Conservation (phyloP, 64 coral and sea anemone genomes). For the Acropora tenuis region DNA sequence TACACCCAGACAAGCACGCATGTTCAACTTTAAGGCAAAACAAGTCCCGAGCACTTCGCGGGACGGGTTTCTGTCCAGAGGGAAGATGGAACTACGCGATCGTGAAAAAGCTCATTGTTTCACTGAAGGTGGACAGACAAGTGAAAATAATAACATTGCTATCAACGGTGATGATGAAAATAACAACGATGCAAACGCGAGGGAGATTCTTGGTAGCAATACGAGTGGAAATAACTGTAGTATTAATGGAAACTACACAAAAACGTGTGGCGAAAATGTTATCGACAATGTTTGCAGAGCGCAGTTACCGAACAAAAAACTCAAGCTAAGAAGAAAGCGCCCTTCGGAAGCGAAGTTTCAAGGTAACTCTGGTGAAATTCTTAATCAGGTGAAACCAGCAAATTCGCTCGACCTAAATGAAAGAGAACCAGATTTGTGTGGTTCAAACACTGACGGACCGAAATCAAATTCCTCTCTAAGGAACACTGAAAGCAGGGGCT, state of each 20-base stretch:
- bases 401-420: background rate
- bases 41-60: background rate
- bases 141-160: background rate
- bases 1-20: background rate
- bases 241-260: background rate
- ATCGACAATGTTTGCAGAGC: slow-evolving; percentile 7
- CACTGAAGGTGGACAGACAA: background rate
- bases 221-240: background rate
- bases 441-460: background rate
- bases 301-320: slow-evolving; percentile 21
- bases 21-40: too few species aligned
- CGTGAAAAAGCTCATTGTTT: background rate
- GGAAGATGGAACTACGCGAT: background rate
- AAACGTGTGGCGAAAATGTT: background rate
- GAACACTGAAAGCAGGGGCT: background rate
- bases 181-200: background rate
- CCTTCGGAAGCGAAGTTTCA: slow-evolving; percentile 2
- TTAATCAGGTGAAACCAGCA: background rate
- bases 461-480: background rate
- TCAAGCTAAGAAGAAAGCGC: slow-evolving; percentile 13
- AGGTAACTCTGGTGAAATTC: background rate
- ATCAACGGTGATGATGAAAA: background rate
- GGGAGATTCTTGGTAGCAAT: background rate
- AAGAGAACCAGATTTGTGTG: background rate
- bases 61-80: background rate